A percentile compares a stretch with the other conserved stretches of the same genome.
phyloP scores from a whole-genome alignment of 2,888 invertebrate genomes.

The Augiades crinisus region DNA sequence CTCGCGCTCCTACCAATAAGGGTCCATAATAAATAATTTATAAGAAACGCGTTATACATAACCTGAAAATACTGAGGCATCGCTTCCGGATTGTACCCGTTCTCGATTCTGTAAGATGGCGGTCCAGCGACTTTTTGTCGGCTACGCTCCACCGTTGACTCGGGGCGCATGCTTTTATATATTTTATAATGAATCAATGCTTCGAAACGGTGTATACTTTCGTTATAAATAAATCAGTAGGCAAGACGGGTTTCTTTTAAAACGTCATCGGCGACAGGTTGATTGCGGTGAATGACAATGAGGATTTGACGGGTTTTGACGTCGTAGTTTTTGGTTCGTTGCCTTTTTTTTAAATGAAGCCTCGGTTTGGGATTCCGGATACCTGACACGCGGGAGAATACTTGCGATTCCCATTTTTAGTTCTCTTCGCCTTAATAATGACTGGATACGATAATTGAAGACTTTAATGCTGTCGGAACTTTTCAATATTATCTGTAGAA shows the following conservation, averaged over 20 bases:
- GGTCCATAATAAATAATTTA: conserved; percentile 45
- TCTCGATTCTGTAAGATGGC: conserved; percentile 46
- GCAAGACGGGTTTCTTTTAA: conserved; percentile 38
- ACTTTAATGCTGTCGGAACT: background rate
- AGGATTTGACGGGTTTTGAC: conserved; percentile 39
- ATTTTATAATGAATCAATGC: conserved; percentile 42
- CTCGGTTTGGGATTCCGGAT: conserved; percentile 29
- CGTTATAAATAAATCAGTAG: conserved; percentile 41
- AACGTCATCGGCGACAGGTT: conserved; percentile 39
- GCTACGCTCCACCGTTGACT: conserved; percentile 39
- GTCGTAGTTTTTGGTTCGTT: conserved; percentile 29
- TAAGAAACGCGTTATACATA: conserved; percentile 42
- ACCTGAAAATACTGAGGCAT: conserved; percentile 69
- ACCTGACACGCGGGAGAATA: conserved; percentile 20
- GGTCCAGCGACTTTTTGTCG: conserved; percentile 40
- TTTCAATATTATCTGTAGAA: background rate
- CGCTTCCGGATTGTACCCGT: conserved; percentile 58
- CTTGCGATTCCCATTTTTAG: background rate
- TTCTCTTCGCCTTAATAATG: conserved; percentile 1
- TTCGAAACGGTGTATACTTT: conserved; percentile 34
- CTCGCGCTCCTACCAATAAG: conserved; percentile 41
- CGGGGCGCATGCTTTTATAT: conserved; percentile 47
- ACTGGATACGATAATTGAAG: conserved; percentile 7
- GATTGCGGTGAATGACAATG: conserved; percentile 43
- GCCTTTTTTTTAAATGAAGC: conserved; percentile 31